These are phyloP conservation scores for Trochalopteron elliotii DNA, from an alignment of 2,113 vertebrate species.

Conservation along the genomic window DNA sequence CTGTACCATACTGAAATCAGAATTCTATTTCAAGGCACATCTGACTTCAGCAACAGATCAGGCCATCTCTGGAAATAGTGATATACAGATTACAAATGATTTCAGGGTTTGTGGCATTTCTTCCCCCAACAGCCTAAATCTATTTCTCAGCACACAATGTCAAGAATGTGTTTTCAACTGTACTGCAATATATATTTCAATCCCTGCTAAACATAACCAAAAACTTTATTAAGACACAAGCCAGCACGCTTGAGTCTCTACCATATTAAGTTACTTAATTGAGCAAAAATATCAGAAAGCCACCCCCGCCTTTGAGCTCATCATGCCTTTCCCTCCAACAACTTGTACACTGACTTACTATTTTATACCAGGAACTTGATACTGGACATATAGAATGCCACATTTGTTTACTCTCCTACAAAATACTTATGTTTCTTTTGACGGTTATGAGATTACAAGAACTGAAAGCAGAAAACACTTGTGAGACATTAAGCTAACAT, in stretches of 20 bases:
- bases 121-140: background rate
- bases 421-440: background rate
- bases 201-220: background rate
- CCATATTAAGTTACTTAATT: conserved; percentile 9
- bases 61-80: background rate
- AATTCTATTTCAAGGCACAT: background rate
- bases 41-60: background rate
- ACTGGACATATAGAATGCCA: background rate
- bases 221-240: background rate
- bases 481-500: background rate
- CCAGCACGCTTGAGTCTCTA: background rate
- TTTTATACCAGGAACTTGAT: background rate
- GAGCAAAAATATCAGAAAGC: background rate
- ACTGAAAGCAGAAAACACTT: background rate
- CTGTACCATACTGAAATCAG: background rate
- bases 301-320: background rate
- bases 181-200: background rate
- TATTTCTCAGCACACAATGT: background rate
- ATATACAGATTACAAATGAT: background rate
- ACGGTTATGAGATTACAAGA: background rate
- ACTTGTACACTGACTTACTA: background rate
- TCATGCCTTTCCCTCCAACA: background rate
- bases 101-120: background rate
- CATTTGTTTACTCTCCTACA: background rate
- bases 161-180: background rate